A percentile compares a stretch with the other conserved stretches of the same genome.
phyloP scores from a whole-genome alignment of 2,797 vertebrate genomes.

The Typhlichthys eigenmanni region DNA sequence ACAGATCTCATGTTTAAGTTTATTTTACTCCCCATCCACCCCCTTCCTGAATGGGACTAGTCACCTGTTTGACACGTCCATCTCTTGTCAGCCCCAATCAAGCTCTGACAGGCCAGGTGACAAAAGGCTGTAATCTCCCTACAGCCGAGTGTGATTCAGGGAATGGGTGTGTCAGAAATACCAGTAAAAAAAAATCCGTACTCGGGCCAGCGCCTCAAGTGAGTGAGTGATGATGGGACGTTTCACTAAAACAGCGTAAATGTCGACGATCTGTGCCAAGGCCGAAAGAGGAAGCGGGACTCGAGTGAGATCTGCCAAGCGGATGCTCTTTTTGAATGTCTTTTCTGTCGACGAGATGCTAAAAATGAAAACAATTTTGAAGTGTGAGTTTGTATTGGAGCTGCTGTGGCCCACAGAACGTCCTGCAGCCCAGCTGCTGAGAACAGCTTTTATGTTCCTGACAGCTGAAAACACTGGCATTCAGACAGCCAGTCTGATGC shows the following conservation, averaged over 20 bases:
- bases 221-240: conserved; percentile 75
- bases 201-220: conserved; percentile 59
- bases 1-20: conserved; percentile 29
- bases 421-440: conserved; percentile 48
- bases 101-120: conserved; percentile 69
- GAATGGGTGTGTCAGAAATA: conserved; percentile 73
- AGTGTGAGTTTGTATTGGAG: conserved; percentile 60
- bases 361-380: conserved; percentile 42
- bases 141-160: conserved; percentile 59
- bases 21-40: conserved; percentile 6
- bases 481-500: conserved; percentile 30
- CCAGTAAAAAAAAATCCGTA: conserved; percentile 61
- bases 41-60: conserved; percentile 42
- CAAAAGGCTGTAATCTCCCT: conserved; percentile 77
- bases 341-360: conserved; percentile 42
- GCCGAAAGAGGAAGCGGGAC: conserved; percentile 28
- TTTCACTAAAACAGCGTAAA: conserved; percentile 72
- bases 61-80: conserved; percentile 65
- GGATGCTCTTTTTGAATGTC: conserved; percentile 49
- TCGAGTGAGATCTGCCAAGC: conserved; percentile 56
- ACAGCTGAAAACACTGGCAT: conserved; percentile 51
- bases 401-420: conserved; percentile 30
- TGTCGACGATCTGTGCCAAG: conserved; percentile 62
- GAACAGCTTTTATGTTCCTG: conserved; percentile 47
- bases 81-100: conserved; percentile 52